A percentile compares a stretch with the other conserved stretches of the same genome.
Conservation (phyloP, 2,113 vertebrate species). For the Okapia johnstoni region DNA sequence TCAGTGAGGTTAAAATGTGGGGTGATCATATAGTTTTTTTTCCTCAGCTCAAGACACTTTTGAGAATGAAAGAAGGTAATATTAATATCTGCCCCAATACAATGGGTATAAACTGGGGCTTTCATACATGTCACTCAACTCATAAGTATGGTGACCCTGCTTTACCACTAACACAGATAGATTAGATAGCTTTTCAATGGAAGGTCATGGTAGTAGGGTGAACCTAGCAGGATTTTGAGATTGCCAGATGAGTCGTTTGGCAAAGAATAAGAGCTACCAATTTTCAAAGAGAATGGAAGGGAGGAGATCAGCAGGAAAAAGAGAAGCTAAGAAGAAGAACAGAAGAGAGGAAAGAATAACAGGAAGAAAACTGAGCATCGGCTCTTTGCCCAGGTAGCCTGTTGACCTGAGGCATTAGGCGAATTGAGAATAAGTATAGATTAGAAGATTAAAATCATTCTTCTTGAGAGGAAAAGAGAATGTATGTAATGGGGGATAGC, state of each 20-base stretch:
- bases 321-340: not conserved
- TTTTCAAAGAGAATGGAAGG: not conserved
- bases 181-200: not conserved
- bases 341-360: not conserved
- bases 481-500: not conserved
- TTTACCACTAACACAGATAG: not conserved
- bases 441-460: not conserved
- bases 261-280: not conserved
- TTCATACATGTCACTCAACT: not conserved
- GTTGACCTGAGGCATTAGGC: not conserved
- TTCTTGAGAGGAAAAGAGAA: not conserved
- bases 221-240: not conserved
- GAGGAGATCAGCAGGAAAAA: not conserved
- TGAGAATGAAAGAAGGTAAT: not conserved
- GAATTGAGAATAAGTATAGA: not conserved
- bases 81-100: not conserved
- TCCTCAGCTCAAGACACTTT: not conserved
- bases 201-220: not conserved
- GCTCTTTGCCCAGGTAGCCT: not conserved
- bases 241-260: not conserved
- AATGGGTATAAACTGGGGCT: not conserved
- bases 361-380: not conserved
- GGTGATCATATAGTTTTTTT: not conserved
- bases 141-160: not conserved
- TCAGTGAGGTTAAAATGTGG: not conserved